Percentiles rank a stretch among this genome's conserved stretches.
These are phyloP conservation scores for Liolophura sinensis DNA, from an alignment of 1,140 invertebrate species.

Conservation along the genomic window DNA sequence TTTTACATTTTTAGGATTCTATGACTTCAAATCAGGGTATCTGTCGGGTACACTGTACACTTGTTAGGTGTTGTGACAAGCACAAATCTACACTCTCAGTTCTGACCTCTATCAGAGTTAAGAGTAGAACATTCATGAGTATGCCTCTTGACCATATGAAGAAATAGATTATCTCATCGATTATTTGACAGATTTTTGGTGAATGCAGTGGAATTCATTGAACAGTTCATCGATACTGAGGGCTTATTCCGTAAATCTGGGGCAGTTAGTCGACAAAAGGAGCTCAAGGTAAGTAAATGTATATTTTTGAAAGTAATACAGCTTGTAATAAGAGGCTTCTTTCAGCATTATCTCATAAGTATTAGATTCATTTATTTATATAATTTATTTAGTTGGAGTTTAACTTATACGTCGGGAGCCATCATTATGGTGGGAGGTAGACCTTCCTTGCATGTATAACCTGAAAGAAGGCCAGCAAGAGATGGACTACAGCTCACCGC, in stretches of 20 bases:
- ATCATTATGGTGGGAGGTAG: too few species aligned
- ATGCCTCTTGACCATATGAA: neutral
- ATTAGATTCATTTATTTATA: too few species aligned
- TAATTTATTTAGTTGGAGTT: too few species aligned
- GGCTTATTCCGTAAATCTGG: slow-evolving; percentile 86
- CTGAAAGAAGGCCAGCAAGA: too few species aligned
- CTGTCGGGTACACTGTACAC: neutral
- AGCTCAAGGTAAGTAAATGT: slow-evolving; percentile 68
- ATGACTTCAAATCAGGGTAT: neutral
- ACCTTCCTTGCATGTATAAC: too few species aligned
- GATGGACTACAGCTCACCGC: too few species aligned
- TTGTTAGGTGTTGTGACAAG: neutral
- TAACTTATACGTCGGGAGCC: too few species aligned
- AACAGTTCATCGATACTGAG: slow-evolving; percentile 71
- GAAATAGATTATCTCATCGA: neutral
- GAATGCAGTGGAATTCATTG: slow-evolving; percentile 71
- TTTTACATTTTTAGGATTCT: neutral
- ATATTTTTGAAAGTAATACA: too few species aligned
- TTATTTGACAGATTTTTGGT: slow-evolving; percentile 65
- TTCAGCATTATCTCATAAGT: too few species aligned
- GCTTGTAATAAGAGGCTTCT: too few species aligned
- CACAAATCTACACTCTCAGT: neutral
- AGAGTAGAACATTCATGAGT: neutral
- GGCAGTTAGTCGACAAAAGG: slow-evolving; percentile 76
- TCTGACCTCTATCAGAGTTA: neutral